phyloP scores from a whole-genome alignment of 2,113 vertebrate genomes.

The Spheniscus mendiculus region DNA sequence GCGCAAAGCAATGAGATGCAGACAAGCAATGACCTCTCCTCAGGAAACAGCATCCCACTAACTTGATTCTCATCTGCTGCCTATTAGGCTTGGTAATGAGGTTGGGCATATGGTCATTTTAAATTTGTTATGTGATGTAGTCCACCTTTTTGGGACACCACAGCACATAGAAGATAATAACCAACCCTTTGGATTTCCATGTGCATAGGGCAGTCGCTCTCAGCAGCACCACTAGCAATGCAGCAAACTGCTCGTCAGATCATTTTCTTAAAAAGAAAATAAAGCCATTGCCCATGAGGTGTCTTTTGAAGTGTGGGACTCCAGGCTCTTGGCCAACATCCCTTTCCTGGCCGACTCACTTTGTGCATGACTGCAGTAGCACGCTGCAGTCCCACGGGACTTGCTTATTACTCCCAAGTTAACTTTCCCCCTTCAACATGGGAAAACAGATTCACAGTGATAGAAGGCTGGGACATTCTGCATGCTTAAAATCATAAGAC shows the following conservation, averaged over 20 bases:
- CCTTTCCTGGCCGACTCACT: background rate
- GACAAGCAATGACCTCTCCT: background rate
- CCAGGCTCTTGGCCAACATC: background rate
- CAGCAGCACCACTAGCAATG: background rate
- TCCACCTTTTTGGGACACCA: background rate
- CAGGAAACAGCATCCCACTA: background rate
- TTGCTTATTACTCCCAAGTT: conserved; percentile 42
- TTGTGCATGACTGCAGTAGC: conserved; percentile 35
- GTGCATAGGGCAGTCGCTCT: background rate
- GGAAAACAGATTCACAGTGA: conserved; percentile 53
- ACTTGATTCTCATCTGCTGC: background rate
- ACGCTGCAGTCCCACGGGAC: conserved; percentile 19
- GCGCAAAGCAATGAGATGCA: background rate
- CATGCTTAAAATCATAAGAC: conserved; percentile 4
- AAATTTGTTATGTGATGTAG: background rate
- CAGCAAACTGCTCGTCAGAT: background rate
- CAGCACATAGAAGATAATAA: background rate
- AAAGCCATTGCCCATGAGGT: background rate
- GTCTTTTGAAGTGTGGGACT: conserved; percentile 28
- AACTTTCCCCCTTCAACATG: conserved; percentile 30
- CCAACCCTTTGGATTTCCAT: background rate
- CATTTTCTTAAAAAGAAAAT: conserved; percentile 4
- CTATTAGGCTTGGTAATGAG: background rate
- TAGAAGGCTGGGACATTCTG: conserved; percentile 36
- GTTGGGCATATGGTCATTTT: background rate